Evolutionary conservation across 2,888 invertebrate genomes (phyloP).

Genomic region (Magallana nippona): DNA sequence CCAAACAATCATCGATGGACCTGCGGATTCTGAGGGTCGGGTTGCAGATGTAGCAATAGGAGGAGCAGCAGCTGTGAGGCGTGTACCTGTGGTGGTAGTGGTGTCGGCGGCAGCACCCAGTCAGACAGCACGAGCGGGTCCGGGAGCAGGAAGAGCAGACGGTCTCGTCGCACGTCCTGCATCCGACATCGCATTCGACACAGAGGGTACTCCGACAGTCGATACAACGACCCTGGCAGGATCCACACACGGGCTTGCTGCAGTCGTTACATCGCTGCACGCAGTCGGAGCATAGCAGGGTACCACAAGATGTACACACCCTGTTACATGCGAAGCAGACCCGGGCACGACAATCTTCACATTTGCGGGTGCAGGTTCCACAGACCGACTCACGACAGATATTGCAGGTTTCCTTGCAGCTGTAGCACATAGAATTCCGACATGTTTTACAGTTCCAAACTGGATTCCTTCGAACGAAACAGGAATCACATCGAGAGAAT

Average conservation of each 20-base stretch:
- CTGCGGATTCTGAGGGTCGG: conserved; percentile 16
- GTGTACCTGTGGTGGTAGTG: neutral
- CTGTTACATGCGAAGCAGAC: conserved; percentile 14
- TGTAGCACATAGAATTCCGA: conserved; percentile 18
- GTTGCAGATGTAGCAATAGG: conserved; percentile 31
- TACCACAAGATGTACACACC: conserved; percentile 21
- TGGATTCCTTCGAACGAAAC: conserved; percentile 4
- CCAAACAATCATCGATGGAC: conserved; percentile 3
- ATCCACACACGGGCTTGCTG: conserved; percentile 1
- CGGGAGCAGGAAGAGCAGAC: conserved; percentile 14
- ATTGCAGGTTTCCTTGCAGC: conserved; percentile 28
- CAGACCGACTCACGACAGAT: conserved; percentile 1
- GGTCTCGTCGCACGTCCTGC: conserved; percentile 9
- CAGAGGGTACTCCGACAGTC: conserved; percentile 13
- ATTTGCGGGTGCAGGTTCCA: conserved; percentile 12
- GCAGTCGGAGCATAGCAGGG: neutral
- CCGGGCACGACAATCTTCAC: conserved; percentile 24
- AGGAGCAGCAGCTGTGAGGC: neutral
- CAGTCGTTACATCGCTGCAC: conserved; percentile 20
- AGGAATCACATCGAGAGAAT: conserved; percentile 27
- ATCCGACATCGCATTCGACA: conserved; percentile 15
- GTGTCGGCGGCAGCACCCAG: neutral
- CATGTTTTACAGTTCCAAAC: conserved; percentile 33
- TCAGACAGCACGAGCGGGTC: neutral
- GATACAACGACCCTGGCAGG: conserved; percentile 14